Evolutionary conservation across 2,797 vertebrate genomes (phyloP).

Genomic region (Danio kyathit): DNA sequence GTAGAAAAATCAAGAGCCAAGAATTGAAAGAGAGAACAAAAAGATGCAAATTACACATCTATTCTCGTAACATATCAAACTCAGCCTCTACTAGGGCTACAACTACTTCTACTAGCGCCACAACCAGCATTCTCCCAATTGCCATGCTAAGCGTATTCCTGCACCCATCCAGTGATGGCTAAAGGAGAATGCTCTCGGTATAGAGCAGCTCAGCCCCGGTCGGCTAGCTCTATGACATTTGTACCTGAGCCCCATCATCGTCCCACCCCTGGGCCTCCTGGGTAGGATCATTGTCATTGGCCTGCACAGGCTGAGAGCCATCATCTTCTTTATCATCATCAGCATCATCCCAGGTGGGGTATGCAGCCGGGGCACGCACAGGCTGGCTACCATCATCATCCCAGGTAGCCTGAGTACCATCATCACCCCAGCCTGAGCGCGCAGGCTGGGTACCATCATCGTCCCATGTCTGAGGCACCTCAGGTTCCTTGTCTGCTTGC

Average conservation of each 20-base stretch:
- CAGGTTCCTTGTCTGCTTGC: slow-evolving; percentile 55
- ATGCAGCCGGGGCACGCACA: slow-evolving; percentile 57
- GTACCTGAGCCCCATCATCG: slow-evolving; percentile 64
- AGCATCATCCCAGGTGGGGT: slow-evolving; percentile 70
- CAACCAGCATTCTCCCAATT: slow-evolving; percentile 46
- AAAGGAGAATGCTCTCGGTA: slow-evolving; percentile 46
- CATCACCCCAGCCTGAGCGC: slow-evolving; percentile 62
- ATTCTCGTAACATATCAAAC: slow-evolving; percentile 53
- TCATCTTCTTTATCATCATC: slow-evolving; percentile 72
- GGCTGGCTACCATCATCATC: slow-evolving; percentile 73
- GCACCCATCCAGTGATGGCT: slow-evolving; percentile 58
- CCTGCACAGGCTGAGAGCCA: slow-evolving; percentile 60
- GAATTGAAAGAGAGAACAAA: slow-evolving; percentile 38
- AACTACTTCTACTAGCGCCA: slow-evolving; percentile 1
- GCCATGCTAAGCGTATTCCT: slow-evolving; percentile 55
- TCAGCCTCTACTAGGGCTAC: slow-evolving; percentile 1
- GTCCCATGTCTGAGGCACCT: slow-evolving; percentile 49
- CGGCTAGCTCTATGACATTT: slow-evolving; percentile 54
- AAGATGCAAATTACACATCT: slow-evolving; percentile 54
- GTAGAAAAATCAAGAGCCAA: slow-evolving; percentile 45
- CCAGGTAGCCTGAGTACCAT: slow-evolving; percentile 74
- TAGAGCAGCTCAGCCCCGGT: slow-evolving; percentile 38
- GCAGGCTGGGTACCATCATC: slow-evolving; percentile 76
- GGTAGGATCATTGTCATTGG: slow-evolving; percentile 39
- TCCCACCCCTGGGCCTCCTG: slow-evolving; percentile 57